phyloP scores from a whole-genome alignment of 2,888 invertebrate species.

The Synanthedon myopaeformis region DNA sequence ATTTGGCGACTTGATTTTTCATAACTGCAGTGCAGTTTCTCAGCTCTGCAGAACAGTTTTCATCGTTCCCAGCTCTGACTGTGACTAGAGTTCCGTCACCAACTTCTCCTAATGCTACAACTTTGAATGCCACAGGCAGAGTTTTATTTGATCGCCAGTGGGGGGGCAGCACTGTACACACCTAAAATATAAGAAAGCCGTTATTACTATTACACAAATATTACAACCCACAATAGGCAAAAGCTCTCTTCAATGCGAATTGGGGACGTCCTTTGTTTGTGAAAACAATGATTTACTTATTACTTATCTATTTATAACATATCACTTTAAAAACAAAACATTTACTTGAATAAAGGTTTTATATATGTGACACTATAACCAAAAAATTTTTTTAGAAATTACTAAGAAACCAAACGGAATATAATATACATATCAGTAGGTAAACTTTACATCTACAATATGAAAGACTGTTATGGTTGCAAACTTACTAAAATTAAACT shows the following conservation, averaged over 20 bases:
- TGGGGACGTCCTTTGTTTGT: too few relatives aligned
- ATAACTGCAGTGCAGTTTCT: constrained; percentile 93
- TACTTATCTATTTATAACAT: not conserved
- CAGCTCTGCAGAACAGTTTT: constrained; percentile 95
- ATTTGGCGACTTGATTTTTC: constrained; percentile 98
- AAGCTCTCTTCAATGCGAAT: too few relatives aligned
- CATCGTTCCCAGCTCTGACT: constrained; percentile 95
- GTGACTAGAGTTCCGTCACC: constrained; percentile 95
- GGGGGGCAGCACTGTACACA: constrained; percentile 89
- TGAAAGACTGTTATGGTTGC: too few relatives aligned
- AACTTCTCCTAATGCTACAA: constrained; percentile 91
- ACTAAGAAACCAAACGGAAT: too few relatives aligned
- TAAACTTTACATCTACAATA: too few relatives aligned
- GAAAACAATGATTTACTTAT: not conserved
- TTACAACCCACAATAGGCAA: too few relatives aligned
- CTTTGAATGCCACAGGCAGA: constrained; percentile 94
- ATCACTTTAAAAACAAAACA: not conserved
- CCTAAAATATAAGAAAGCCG: constrained; percentile 34
- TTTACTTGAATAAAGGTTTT: too few relatives aligned
- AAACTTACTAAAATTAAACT: too few relatives aligned
- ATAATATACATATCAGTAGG: too few relatives aligned
- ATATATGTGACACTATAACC: too few relatives aligned
- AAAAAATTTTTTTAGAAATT: too few relatives aligned
- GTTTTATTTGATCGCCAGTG: constrained; percentile 99
- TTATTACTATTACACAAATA: not conserved